Conservation (phyloP, 1,140 invertebrate genomes). For the Archegozetes longisetosus region DNA sequence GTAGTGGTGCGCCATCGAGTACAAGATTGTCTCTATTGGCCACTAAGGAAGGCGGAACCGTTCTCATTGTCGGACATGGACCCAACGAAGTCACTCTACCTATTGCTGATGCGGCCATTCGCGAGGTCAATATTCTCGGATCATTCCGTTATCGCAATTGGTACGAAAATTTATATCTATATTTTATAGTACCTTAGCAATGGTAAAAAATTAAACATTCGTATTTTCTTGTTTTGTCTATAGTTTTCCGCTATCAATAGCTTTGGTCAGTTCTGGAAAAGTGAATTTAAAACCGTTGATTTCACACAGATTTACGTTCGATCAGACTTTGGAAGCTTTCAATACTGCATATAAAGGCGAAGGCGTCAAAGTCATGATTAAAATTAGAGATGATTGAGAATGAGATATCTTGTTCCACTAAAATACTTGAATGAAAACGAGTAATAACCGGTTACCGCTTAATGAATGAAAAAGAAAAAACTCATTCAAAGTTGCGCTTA, state of each 20-base stretch:
- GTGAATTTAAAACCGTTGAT: conserved; percentile 73
- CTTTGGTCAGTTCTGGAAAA: conserved; percentile 35
- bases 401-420: too few species aligned
- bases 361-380: conserved; percentile 83
- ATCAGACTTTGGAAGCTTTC: conserved; percentile 70
- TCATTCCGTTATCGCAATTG: conserved; percentile 82
- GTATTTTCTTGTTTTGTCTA: not conserved
- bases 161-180: too few species aligned
- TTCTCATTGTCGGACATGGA: conserved; percentile 71
- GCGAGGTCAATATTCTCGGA: conserved; percentile 79
- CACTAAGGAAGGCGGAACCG: conserved; percentile 44
- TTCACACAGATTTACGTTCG: conserved; percentile 73
- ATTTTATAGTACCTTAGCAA: not conserved
- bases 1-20: conserved; percentile 43
- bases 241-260: conserved; percentile 35
- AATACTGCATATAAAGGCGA: conserved; percentile 51
- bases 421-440: too few species aligned
- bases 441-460: too few species aligned
- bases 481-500: too few species aligned
- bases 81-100: conserved; percentile 58
- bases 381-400: conserved; percentile 29
- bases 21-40: conserved; percentile 5
- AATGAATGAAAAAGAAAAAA: too few species aligned
- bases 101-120: conserved; percentile 52
- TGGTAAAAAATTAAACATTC: not conserved